phyloP scores from a whole-genome alignment of 2,113 vertebrate species.

The Atlantisia rogersi region DNA sequence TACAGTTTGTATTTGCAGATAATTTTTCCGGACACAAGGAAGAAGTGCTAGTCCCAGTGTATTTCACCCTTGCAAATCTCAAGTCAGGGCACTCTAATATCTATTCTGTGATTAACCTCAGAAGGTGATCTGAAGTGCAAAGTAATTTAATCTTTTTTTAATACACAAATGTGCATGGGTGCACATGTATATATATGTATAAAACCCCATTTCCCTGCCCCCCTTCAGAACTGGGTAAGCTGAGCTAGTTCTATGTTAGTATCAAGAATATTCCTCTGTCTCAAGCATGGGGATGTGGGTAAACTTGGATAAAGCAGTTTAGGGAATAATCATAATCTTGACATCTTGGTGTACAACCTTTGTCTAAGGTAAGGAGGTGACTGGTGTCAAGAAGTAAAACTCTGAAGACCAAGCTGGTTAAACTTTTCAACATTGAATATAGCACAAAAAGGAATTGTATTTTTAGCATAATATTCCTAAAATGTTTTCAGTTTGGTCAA shows the following conservation, averaged over 20 bases:
- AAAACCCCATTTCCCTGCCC: background rate
- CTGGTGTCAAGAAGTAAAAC: background rate
- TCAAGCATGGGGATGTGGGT: background rate
- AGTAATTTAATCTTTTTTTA: background rate
- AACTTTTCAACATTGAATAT: background rate
- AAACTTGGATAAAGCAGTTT: background rate
- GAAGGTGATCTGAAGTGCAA: background rate
- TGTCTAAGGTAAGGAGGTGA: background rate
- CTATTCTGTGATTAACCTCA: background rate
- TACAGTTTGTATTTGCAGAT: background rate
- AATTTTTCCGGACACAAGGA: background rate
- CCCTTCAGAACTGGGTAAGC: background rate
- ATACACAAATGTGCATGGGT: fast-evolving
- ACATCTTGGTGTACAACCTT: background rate
- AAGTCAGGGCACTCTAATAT: background rate
- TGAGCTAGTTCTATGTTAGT: background rate
- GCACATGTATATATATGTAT: background rate
- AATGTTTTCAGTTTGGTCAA: background rate
- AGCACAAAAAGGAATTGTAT: background rate
- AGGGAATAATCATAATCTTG: background rate
- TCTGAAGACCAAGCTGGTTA: background rate
- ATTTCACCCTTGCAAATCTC: background rate
- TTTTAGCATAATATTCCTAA: background rate
- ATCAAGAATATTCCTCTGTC: background rate
- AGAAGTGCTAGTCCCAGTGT: background rate